Conservation (phyloP, 2,797 vertebrate genomes). For the Gallirallus australis region DNA sequence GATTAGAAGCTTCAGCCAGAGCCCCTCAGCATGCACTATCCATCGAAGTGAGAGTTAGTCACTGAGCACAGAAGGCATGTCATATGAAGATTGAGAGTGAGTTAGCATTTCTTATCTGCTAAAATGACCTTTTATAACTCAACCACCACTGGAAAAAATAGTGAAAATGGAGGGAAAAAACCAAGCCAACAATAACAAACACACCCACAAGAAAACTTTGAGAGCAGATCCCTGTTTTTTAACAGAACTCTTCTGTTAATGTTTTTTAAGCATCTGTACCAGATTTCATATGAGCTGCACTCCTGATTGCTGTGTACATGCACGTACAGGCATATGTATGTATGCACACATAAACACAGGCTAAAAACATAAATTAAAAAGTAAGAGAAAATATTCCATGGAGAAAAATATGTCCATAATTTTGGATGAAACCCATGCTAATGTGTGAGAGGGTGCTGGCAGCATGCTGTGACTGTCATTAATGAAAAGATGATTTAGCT, state of each 20-base stretch:
- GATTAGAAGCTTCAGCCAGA: conserved; percentile 10
- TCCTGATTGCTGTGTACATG: neutral
- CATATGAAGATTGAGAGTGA: conserved; percentile 51
- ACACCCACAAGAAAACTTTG: neutral
- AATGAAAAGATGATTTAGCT: conserved; percentile 36
- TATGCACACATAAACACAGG: neutral
- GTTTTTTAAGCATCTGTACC: neutral
- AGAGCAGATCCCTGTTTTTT: neutral
- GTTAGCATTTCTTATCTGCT: conserved; percentile 29
- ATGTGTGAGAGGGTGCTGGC: neutral
- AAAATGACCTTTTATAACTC: conserved; percentile 30
- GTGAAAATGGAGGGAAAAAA: neutral
- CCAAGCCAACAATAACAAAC: neutral
- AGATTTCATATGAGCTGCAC: neutral
- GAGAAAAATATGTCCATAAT: neutral
- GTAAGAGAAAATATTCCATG: neutral
- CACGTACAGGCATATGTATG: too few relatives aligned
- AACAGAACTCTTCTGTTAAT: neutral
- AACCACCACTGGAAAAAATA: neutral
- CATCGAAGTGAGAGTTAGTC: neutral
- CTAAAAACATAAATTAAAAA: neutral
- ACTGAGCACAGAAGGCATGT: neutral
- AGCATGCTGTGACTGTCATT: neutral
- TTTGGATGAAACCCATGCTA: neutral
- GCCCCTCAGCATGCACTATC: neutral